Evolutionary conservation across 2,888 invertebrate species (phyloP), one percentile per base, ranked within the genome.

Genomic region (Aromia moschata): DNA sequence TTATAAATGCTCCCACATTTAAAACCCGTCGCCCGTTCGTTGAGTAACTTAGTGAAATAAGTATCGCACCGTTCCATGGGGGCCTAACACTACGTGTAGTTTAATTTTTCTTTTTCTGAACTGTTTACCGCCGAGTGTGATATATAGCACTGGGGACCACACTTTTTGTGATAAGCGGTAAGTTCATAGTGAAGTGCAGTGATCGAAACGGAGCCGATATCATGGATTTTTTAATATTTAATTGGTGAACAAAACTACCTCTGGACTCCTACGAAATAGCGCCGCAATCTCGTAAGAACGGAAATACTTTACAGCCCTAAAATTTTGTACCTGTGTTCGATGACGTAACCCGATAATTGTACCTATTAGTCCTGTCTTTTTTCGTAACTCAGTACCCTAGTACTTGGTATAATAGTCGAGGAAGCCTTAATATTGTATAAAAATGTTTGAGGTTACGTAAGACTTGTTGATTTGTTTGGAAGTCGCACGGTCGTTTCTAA

Each of bases 1-100:
- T 84, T 85, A 85, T 85, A 85, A 85, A 85, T 84, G 82, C 80
- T 78, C 80, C 78, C 80, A 78, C 81, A 79, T 76, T 77, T 74
- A 77, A 74, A 77, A 72, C 76, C 79, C 81, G 81, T 78, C 79
- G 84, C 83, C 84, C 85, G 84, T 84, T 82, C 83, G 82, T 83
- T 82, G 81, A 81, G 81, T 80, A 83, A 80, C 82, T 81, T 45
- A 54, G 45, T 45, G 54, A 54, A 25, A 54, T 37, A 44, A 45
- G 37, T 55, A 37, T 45, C 63, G 62, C 56, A 65, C 36, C 46
- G 54, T 53, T 58, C 53, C 54, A 58, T 54, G 54, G 47, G 54
- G 54, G 54, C 58, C 54, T 54, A 54, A 58, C 44, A 33, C 56
- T 54, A 56, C 63, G 65, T 64, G 68, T 68, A 65, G 70, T 67